These are phyloP conservation scores for Calliopum simillimum DNA, from an alignment of 2,888 invertebrate genomes.

Conservation along the genomic window DNA sequence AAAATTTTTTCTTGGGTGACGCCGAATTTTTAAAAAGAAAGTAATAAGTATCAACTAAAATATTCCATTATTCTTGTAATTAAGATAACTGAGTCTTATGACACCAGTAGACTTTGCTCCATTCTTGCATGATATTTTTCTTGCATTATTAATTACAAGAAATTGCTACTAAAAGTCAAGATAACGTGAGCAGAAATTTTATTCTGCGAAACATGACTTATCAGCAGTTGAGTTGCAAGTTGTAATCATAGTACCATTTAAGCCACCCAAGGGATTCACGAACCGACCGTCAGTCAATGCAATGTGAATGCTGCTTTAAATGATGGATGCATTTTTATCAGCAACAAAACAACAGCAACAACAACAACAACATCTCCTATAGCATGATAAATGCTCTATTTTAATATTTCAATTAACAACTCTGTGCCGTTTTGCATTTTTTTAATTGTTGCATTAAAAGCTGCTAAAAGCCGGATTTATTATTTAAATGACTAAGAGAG, in stretches of 20 bases:
- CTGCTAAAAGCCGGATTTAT: slow-evolving; percentile 8
- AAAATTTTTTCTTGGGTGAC: background rate
- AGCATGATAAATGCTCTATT: too few species aligned
- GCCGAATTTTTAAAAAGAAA: background rate
- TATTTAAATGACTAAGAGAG: background rate
- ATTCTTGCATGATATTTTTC: too few species aligned
- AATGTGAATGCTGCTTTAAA: background rate
- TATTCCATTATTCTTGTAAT: too few species aligned
- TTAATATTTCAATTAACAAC: background rate
- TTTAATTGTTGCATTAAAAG: slow-evolving; percentile 14
- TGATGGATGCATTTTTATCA: background rate
- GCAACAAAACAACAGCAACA: background rate
- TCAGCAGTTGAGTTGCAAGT: background rate
- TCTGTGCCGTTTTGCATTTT: background rate
- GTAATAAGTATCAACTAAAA: too few species aligned
- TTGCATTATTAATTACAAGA: too few species aligned
- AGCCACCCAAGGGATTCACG: background rate
- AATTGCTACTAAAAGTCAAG: background rate
- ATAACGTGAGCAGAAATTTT: background rate
- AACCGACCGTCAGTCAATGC: too few species aligned
- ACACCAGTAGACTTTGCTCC: slow-evolving; percentile 1
- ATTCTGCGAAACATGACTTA: background rate
- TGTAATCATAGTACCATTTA: background rate
- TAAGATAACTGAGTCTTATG: slow-evolving; percentile 15
- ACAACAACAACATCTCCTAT: background rate